Percentiles rank a stretch among this genome's conserved stretches.
Conservation (phyloP, 2,797 vertebrate species). For the Danio choprae region DNA sequence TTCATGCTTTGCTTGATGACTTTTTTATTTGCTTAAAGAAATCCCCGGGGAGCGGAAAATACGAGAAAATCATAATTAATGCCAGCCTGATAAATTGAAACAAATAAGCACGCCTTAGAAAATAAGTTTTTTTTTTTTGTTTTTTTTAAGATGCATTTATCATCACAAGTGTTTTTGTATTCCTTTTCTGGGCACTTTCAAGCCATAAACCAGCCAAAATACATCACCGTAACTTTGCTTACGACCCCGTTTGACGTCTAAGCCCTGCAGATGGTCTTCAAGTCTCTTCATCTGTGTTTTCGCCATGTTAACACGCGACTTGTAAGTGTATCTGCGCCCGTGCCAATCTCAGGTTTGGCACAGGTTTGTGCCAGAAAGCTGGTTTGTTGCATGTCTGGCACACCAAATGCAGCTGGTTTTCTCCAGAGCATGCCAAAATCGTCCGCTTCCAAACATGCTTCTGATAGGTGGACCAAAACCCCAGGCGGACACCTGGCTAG, state of each 20-base stretch:
- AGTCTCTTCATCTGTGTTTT: slow-evolving; percentile 67
- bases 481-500: slow-evolving; percentile 26
- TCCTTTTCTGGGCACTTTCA: slow-evolving; percentile 20
- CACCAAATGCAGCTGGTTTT: slow-evolving; percentile 76
- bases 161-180: neutral
- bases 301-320: slow-evolving; percentile 71
- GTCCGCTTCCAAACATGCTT: slow-evolving; percentile 71
- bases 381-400: slow-evolving; percentile 70
- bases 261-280: slow-evolving; percentile 72
- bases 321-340: slow-evolving; percentile 63
- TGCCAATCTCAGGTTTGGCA: slow-evolving; percentile 72
- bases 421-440: slow-evolving; percentile 67
- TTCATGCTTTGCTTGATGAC: slow-evolving; percentile 47
- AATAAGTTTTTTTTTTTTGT: neutral
- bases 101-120: slow-evolving; percentile 24
- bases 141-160: slow-evolving; percentile 25
- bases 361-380: slow-evolving; percentile 60
- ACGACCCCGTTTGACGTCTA: slow-evolving; percentile 68
- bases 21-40: slow-evolving; percentile 17
- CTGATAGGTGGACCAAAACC: slow-evolving; percentile 63
- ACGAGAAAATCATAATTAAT: slow-evolving; percentile 29
- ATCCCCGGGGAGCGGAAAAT: neutral
- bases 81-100: slow-evolving; percentile 27
- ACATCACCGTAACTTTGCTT: slow-evolving; percentile 64
- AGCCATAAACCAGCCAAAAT: neutral